Evolutionary conservation across 2,113 vertebrate species (phyloP).

Genomic region (Craseonycteris thonglongyai): DNA sequence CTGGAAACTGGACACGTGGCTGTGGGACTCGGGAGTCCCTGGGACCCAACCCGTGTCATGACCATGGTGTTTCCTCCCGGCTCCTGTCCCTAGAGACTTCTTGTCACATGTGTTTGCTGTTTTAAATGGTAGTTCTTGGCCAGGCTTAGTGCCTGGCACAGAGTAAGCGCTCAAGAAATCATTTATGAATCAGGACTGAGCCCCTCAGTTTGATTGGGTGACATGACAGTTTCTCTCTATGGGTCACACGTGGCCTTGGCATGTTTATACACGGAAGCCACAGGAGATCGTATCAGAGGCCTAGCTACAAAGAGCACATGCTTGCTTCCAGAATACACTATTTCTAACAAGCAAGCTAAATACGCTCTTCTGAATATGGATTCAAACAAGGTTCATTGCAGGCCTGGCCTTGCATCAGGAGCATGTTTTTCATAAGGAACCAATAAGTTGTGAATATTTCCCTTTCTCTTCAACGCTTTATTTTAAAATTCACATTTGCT

Average conservation of each 20-base stretch:
- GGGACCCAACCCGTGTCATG: accelerated
- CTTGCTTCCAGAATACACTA: neutral
- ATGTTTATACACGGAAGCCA: neutral
- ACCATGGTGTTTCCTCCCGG: neutral
- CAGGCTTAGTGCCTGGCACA: accelerated
- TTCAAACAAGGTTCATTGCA: neutral
- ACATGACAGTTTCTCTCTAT: neutral
- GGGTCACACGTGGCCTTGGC: neutral
- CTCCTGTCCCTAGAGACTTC: neutral
- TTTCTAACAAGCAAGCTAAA: neutral
- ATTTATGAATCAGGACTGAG: neutral
- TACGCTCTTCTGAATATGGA: neutral
- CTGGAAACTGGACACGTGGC: neutral
- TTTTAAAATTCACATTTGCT: slow-evolving; percentile 4
- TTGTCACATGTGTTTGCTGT: neutral
- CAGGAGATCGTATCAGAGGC: neutral
- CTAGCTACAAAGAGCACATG: neutral
- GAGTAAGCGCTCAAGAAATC: neutral
- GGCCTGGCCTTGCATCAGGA: neutral
- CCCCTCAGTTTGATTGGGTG: neutral
- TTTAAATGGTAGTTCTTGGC: neutral
- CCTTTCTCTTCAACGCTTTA: neutral
- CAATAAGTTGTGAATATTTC: neutral
- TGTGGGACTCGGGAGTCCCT: neutral
- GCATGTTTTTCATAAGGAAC: neutral